Evolutionary conservation across 2,888 invertebrate genomes (phyloP).

Genomic region (Parnassius apollo): DNA sequence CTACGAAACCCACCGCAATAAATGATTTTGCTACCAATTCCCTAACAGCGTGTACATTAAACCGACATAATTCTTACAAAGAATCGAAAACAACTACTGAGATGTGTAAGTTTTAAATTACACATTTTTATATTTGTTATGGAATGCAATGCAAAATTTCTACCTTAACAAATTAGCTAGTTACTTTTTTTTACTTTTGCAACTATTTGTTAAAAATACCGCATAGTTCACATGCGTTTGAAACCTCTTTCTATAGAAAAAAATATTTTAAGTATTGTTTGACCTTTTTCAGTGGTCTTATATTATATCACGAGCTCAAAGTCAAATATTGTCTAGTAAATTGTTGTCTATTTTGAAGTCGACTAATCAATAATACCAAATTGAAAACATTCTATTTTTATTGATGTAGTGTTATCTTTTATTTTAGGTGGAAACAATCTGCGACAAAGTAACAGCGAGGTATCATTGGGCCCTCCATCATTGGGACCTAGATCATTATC

Average conservation of each 20-base stretch:
- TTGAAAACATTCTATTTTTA: too few relatives aligned
- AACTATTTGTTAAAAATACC: too few relatives aligned
- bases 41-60: constrained; percentile 55
- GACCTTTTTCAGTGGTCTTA: too few relatives aligned
- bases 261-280: too few relatives aligned
- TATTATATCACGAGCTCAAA: too few relatives aligned
- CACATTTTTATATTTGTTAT: constrained; percentile 16
- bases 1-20: constrained; percentile 45
- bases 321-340: too few relatives aligned
- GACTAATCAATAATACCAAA: too few relatives aligned
- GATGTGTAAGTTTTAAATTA: constrained; percentile 53
- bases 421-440: constrained; percentile 59
- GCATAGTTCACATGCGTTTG: too few relatives aligned
- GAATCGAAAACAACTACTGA: constrained; percentile 66
- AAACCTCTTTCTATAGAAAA: too few relatives aligned
- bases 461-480: constrained; percentile 66
- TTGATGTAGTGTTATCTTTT: constrained; percentile 1
- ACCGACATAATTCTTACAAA: constrained; percentile 75
- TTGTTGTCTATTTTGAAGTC: too few relatives aligned
- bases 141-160: constrained; percentile 4
- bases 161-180: background rate
- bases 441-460: constrained; percentile 70
- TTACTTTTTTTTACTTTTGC: too few relatives aligned
- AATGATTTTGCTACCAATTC: constrained; percentile 60
- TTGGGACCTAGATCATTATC: constrained; percentile 72